Conservation (phyloP, 1,140 invertebrate genomes). For the Luehdorfia chinensis region DNA sequence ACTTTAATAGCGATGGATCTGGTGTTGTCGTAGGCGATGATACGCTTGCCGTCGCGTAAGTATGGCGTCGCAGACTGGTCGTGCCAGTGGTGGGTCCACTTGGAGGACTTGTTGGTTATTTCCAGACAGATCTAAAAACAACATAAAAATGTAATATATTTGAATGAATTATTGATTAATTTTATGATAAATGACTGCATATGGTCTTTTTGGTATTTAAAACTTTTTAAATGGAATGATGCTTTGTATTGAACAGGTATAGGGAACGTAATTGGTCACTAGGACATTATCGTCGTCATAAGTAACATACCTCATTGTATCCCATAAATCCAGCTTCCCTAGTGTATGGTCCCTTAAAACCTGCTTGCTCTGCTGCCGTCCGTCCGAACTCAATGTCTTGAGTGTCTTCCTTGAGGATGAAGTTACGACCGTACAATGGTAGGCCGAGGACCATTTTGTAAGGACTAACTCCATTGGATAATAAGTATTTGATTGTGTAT, state of each 20-base stretch:
- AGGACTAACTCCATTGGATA: conserved; percentile 82
- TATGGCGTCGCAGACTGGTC: conserved; percentile 79
- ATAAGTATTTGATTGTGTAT: conserved; percentile 86
- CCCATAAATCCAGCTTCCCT: conserved; percentile 90
- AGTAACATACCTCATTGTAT: conserved; percentile 90
- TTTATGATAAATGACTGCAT: no score
- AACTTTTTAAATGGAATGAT: no score
- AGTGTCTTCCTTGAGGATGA: conserved; percentile 70
- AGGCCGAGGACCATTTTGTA: conserved; percentile 90
- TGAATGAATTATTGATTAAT: no score
- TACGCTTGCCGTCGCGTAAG: conserved; percentile 74
- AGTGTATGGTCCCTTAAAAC: conserved; percentile 87
- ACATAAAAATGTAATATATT: no score
- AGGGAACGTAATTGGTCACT: no score
- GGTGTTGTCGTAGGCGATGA: conserved; percentile 82
- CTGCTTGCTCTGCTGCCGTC: conserved; percentile 73
- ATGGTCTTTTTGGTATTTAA: no score
- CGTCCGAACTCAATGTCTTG: conserved; percentile 39
- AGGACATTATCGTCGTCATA: no score
- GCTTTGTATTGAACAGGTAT: no score
- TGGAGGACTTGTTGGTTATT: conserved; percentile 66
- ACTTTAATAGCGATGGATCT: conserved; percentile 82
- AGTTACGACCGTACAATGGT: conserved; percentile 90
- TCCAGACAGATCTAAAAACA: conserved; percentile 79
- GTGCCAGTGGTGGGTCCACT: conserved; percentile 81